Conservation (phyloP, 2,797 vertebrate species). For the Argyrosomus regius region DNA sequence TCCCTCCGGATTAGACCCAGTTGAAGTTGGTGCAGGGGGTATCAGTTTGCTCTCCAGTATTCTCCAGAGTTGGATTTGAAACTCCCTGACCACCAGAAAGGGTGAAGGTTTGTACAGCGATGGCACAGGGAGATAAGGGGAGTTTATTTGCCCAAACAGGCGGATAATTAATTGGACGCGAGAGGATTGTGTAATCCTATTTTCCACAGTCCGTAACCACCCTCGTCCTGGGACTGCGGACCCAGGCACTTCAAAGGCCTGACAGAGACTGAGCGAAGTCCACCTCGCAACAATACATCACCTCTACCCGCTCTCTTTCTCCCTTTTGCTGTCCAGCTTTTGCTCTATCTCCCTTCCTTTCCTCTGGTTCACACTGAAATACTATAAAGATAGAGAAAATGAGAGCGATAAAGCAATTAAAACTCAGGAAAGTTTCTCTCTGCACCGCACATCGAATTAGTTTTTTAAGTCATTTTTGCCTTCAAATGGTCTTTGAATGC, state of each 20-base stretch:
- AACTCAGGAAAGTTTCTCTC: slow-evolving; percentile 67
- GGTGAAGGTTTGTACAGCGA: slow-evolving; percentile 42
- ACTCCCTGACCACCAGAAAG: slow-evolving; percentile 35
- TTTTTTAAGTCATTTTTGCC: slow-evolving; percentile 59
- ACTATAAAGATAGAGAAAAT: slow-evolving; percentile 59
- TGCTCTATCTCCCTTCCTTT: slow-evolving; percentile 31
- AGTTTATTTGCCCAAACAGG: slow-evolving; percentile 73
- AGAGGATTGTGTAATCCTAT: slow-evolving; percentile 72
- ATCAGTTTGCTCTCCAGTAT: slow-evolving; percentile 29
- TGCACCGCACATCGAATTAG: slow-evolving; percentile 49
- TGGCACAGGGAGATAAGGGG: slow-evolving; percentile 54
- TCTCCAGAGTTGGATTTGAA: slow-evolving; percentile 42
- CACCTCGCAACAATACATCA: slow-evolving; percentile 24
- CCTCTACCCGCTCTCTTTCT: neutral
- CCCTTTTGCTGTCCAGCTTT: slow-evolving; percentile 3
- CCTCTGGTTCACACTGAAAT: slow-evolving; percentile 32
- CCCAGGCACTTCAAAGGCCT: slow-evolving; percentile 60
- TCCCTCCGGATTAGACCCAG: slow-evolving; percentile 41
- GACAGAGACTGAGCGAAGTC: slow-evolving; percentile 40
- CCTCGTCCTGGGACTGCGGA: slow-evolving; percentile 49
- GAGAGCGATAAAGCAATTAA: slow-evolving; percentile 74
- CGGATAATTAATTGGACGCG: slow-evolving; percentile 78
- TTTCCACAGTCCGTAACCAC: slow-evolving; percentile 62
- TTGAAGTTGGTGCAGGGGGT: slow-evolving; percentile 8
- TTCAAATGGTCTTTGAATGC: slow-evolving; percentile 65